phyloP scores from a whole-genome alignment of 2,888 invertebrate genomes.

The Spilosoma lubricipeda region DNA sequence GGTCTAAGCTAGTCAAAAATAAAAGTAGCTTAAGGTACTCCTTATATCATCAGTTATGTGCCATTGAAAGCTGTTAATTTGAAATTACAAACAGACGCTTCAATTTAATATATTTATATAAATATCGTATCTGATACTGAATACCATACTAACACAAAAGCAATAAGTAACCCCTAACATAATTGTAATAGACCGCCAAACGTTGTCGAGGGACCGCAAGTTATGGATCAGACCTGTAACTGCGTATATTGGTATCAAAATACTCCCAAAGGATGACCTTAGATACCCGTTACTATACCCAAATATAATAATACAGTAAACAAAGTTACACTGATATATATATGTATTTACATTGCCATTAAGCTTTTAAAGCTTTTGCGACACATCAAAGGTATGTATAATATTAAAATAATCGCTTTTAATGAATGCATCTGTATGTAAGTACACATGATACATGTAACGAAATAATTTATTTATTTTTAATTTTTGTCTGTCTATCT shows the following conservation, averaged over 20 bases:
- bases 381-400: neutral
- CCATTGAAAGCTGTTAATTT: no score
- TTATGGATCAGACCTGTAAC: slow-evolving; percentile 60
- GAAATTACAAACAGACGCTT: no score
- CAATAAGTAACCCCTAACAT: slow-evolving; percentile 50
- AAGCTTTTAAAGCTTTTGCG: neutral
- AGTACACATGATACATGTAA: no score
- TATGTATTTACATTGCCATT: neutral
- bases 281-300: slow-evolving; percentile 50
- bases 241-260: slow-evolving; percentile 62
- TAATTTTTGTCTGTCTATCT: no score
- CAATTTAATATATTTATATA: neutral
- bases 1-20: no score
- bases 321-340: slow-evolving; percentile 24
- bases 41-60: no score
- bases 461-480: no score
- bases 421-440: no score
- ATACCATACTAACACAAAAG: slow-evolving; percentile 20
- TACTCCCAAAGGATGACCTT: slow-evolving; percentile 59
- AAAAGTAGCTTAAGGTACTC: no score
- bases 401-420: no score
- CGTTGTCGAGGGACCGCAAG: slow-evolving; percentile 59
- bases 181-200: slow-evolving; percentile 63
- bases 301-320: slow-evolving; percentile 50
- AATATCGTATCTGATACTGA: slow-evolving; percentile 1